These are phyloP conservation scores for Phocides pigmalion DNA, from an alignment of 1,140 invertebrate genomes.

Conservation along the genomic window DNA sequence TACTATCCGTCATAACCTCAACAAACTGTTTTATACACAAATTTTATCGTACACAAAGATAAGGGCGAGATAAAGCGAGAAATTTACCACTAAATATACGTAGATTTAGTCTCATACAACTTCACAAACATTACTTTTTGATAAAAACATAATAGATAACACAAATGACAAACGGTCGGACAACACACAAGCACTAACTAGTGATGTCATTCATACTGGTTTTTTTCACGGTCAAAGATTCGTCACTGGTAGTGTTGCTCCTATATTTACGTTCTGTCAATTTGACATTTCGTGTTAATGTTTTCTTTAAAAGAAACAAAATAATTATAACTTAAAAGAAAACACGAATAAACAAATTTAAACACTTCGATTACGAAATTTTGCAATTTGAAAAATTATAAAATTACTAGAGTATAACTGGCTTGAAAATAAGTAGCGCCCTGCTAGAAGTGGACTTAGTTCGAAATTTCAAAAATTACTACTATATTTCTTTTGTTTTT, in stretches of 20 bases:
- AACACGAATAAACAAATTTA: too few species aligned
- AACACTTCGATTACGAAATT: too few species aligned
- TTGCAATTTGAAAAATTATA: too few species aligned
- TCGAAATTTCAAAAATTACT: conserved; percentile 15
- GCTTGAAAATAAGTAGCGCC: too few species aligned
- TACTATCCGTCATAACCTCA: conserved; percentile 64
- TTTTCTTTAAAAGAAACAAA: too few species aligned
- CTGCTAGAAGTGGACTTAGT: neutral
- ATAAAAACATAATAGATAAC: conserved; percentile 83
- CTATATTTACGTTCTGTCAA: conserved; percentile 4
- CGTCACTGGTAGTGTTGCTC: conserved; percentile 37
- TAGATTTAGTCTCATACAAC: conserved; percentile 67
- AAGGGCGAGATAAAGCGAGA: conserved; percentile 65
- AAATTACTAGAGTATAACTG: too few species aligned
- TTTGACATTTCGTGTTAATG: neutral
- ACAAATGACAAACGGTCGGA: conserved; percentile 63
- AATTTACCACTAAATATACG: conserved; percentile 73
- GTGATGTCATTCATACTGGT: conserved; percentile 46
- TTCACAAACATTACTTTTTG: conserved; percentile 78
- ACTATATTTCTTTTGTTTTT: conserved; percentile 29
- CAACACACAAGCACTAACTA: conserved; percentile 57
- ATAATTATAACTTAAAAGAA: too few species aligned
- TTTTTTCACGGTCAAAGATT: conserved; percentile 37
- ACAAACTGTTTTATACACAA: conserved; percentile 47
- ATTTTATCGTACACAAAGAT: conserved; percentile 54